Evolutionary conservation across 2,888 invertebrate species (phyloP).

Genomic region (Hipparchia sbordonii): DNA sequence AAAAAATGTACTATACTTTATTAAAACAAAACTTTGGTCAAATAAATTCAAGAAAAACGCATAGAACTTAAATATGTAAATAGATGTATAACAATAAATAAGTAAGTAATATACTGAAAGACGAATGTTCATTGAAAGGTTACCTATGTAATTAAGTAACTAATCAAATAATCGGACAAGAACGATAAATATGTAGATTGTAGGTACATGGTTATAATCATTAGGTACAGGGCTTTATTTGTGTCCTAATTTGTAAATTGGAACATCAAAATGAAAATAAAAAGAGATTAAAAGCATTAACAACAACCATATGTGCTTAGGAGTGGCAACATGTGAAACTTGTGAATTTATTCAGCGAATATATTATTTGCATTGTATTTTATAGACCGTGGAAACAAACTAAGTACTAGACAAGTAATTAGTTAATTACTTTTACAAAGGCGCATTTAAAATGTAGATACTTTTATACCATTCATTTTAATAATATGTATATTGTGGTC

Average conservation of each 20-base stretch:
- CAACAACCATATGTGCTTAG: constrained; percentile 6
- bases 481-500: not conserved
- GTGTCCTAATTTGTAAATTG: not conserved
- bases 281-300: not conserved
- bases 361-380: not conserved
- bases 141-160: too few species aligned
- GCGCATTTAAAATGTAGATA: not conserved
- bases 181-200: not conserved
- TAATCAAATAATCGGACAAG: not conserved
- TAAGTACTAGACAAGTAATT: not conserved
- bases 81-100: too few species aligned
- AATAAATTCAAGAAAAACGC: too few species aligned
- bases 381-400: constrained; percentile 3
- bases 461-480: not conserved
- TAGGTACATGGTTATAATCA: not conserved
- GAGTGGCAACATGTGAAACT: constrained; percentile 14
- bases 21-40: not conserved
- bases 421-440: constrained; percentile 13
- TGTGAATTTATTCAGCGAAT: not conserved
- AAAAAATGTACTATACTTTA: not conserved
- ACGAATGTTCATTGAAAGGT: too few species aligned
- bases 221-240: not conserved
- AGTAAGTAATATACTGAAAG: too few species aligned
- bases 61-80: too few species aligned
- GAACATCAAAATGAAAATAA: not conserved